A percentile compares a stretch with the other conserved stretches of the same genome.
These are phyloP conservation scores for Rhinolophus ferrumequinum DNA, from an alignment of 2,113 vertebrate genomes.

Conservation along the genomic window DNA sequence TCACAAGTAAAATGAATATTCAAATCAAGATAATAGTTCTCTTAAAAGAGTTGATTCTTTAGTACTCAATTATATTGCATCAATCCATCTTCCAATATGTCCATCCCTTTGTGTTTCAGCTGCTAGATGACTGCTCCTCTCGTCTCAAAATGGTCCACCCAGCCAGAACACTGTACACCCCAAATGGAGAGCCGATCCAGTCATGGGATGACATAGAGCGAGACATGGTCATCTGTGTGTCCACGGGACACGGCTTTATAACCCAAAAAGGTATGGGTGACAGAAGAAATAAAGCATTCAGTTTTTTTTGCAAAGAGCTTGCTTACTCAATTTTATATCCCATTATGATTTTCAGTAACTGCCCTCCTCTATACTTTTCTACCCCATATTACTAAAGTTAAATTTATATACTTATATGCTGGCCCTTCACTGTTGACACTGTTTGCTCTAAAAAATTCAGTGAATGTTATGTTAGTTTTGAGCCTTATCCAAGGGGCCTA, in stretches of 20 bases:
- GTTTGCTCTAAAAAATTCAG: background rate
- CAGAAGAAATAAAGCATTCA: background rate
- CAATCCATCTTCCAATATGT: background rate
- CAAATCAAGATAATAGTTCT: background rate
- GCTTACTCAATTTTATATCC: background rate
- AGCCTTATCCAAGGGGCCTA: background rate
- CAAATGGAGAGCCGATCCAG: slow-evolving; percentile 25
- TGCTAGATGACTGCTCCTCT: slow-evolving; percentile 69
- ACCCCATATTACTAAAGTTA: background rate
- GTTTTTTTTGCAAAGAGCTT: background rate
- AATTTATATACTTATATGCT: background rate
- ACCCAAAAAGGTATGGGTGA: slow-evolving; percentile 72
- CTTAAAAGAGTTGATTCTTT: background rate
- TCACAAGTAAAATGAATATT: background rate
- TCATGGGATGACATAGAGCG: slow-evolving; percentile 70
- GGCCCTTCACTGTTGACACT: background rate
- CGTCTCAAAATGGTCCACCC: slow-evolving; percentile 69
- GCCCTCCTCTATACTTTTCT: background rate
- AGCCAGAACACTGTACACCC: slow-evolving; percentile 56
- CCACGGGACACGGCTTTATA: slow-evolving; percentile 69
- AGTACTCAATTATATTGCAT: background rate
- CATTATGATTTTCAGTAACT: background rate
- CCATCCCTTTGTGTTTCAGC: slow-evolving; percentile 44
- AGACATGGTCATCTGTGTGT: slow-evolving; percentile 73
- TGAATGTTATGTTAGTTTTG: background rate